Evolutionary conservation across 2,797 vertebrate species (phyloP).

Genomic region (Spinus pinus): DNA sequence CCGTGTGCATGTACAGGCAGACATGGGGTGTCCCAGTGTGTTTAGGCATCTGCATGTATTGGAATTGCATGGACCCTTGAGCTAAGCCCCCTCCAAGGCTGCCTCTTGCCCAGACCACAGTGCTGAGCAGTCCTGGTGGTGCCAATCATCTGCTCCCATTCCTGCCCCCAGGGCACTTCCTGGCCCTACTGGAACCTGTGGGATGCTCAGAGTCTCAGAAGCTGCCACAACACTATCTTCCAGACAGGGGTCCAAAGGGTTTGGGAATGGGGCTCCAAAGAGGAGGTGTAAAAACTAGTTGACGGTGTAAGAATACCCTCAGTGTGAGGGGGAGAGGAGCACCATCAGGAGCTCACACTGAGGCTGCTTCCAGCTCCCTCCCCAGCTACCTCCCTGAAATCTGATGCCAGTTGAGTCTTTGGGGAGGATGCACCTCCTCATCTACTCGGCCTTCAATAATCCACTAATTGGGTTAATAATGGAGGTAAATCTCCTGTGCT

Average conservation of each 20-base stretch:
- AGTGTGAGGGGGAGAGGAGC: background rate
- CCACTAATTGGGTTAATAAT: background rate
- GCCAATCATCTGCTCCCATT: rapidly evolving
- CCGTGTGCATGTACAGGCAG: rapidly evolving
- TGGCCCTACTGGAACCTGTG: background rate
- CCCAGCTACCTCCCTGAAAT: background rate
- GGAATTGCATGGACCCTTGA: background rate
- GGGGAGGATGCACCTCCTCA: background rate
- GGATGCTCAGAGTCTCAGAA: background rate
- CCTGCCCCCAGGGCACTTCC: background rate
- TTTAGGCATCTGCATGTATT: rapidly evolving
- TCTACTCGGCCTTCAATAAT: background rate
- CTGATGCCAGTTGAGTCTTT: background rate
- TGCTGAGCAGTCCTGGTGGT: background rate
- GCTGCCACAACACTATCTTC: rapidly evolving
- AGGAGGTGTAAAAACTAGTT: background rate
- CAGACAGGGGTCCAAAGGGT: rapidly evolving
- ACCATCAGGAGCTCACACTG: rapidly evolving
- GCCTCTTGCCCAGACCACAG: rapidly evolving
- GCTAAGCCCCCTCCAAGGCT: background rate
- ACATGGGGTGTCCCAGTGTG: rapidly evolving
- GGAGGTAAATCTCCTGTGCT: background rate
- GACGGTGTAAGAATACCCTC: background rate
- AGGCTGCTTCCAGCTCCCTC: background rate
- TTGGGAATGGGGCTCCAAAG: background rate